Conservation (phyloP, 30 jellyfish, hydroid and myxozoan species). For the Hydractinia symbiolongicarpus region DNA sequence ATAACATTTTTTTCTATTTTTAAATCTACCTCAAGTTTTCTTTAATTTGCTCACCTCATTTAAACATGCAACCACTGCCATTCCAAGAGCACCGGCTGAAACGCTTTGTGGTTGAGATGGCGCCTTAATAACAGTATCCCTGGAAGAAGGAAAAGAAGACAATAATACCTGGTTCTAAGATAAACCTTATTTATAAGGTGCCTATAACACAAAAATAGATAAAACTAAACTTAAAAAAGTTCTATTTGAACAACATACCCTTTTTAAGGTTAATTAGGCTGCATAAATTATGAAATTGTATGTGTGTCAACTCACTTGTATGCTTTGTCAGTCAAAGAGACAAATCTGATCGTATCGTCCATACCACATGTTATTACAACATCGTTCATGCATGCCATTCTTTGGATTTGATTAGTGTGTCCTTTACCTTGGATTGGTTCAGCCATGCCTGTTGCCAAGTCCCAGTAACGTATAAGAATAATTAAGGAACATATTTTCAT, state of each 20-base stretch:
- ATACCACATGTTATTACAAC: slow-evolving; percentile 71
- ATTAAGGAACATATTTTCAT: neutral
- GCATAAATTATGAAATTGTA: neutral
- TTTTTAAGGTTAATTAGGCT: neutral
- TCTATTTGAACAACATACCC: neutral
- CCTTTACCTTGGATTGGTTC: slow-evolving; percentile 53
- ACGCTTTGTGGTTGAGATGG: slow-evolving; percentile 87
- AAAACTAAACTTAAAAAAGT: neutral
- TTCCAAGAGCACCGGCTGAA: slow-evolving; percentile 77
- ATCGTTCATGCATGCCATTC: slow-evolving; percentile 48
- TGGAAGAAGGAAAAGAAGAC: neutral
- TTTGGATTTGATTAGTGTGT: slow-evolving; percentile 66
- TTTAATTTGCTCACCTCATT: slow-evolving; percentile 44
- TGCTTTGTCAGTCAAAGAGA: slow-evolving; percentile 58
- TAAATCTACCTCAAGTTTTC: neutral
- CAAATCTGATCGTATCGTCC: slow-evolving; percentile 85
- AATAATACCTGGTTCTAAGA: neutral
- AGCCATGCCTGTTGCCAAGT: slow-evolving; percentile 66
- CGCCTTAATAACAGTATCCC: slow-evolving; percentile 54
- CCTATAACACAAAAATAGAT: neutral
- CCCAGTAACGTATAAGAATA: slow-evolving; percentile 62
- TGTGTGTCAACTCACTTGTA: slow-evolving; percentile 49
- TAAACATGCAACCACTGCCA: slow-evolving; percentile 78
- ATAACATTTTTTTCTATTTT: neutral
- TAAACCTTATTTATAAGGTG: neutral